Conservation (phyloP, 2,888 invertebrate species). For the Spialia ferax region DNA sequence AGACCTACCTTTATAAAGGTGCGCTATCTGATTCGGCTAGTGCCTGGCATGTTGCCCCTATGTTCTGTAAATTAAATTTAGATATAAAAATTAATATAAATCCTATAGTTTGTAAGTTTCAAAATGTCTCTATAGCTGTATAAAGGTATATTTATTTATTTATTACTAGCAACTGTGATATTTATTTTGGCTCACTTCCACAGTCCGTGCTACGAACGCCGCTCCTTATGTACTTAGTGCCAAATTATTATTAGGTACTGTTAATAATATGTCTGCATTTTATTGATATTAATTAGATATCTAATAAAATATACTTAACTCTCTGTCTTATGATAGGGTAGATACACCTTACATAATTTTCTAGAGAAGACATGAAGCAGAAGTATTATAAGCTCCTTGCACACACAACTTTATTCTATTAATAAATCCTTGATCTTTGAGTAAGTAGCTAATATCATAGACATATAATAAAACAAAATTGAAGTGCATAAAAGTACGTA, state of each 20-base stretch:
- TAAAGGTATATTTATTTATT: constrained; percentile 76
- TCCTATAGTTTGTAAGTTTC: constrained; percentile 46
- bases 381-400: no score
- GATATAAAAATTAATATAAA: constrained; percentile 45
- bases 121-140: constrained; percentile 62
- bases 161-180: constrained; percentile 78
- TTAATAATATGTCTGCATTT: background rate
- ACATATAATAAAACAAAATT: no score
- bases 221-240: constrained; percentile 26
- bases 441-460: no score
- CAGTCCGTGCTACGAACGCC: background rate
- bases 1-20: background rate
- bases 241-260: constrained; percentile 31
- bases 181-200: constrained; percentile 48
- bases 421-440: no score
- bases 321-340: background rate
- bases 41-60: constrained; percentile 4
- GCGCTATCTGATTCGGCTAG: background rate
- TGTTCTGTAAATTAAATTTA: constrained; percentile 33
- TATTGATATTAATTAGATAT: no score
- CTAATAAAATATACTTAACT: no score
- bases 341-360: no score
- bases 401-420: no score
- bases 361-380: no score
- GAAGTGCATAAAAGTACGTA: no score